Conservation (phyloP, 2,888 invertebrate species). For the Drosophila borborema region DNA sequence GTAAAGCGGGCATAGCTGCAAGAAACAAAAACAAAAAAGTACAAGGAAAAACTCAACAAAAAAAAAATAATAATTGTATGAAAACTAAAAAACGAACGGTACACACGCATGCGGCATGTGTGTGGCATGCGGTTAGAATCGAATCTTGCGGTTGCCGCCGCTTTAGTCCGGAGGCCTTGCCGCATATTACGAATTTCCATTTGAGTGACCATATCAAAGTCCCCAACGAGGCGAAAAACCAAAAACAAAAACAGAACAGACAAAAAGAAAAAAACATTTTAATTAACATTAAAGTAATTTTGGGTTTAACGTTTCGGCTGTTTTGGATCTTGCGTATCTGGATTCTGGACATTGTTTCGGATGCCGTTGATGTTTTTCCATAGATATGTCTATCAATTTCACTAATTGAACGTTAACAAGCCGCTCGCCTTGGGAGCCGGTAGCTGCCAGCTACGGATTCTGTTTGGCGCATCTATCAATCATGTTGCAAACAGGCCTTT, state of each 20-base stretch:
- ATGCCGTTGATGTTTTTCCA: conserved; percentile 47
- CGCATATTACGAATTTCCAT: conserved; percentile 62
- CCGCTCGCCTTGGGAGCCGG: conserved; percentile 44
- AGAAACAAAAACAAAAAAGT: conserved; percentile 30
- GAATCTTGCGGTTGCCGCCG: conserved; percentile 52
- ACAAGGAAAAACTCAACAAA: conserved; percentile 19
- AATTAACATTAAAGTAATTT: conserved; percentile 71
- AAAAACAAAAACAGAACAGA: conserved; percentile 1
- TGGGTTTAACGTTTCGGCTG: conserved; percentile 45
- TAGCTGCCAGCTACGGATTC: conserved; percentile 52
- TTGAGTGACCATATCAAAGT: conserved; percentile 63
- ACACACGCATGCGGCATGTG: conserved; percentile 55
- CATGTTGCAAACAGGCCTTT: conserved; percentile 54
- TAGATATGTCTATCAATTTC: conserved; percentile 79
- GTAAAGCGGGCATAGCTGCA: conserved; percentile 46
- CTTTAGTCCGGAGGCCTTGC: conserved; percentile 29
- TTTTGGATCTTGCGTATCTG: conserved; percentile 23
- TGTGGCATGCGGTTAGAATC: conserved; percentile 70
- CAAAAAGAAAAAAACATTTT: conserved; percentile 56
- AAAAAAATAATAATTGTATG: conserved; percentile 11
- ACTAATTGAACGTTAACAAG: conserved; percentile 80
- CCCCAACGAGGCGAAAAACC: conserved; percentile 13
- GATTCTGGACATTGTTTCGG: conserved; percentile 1
- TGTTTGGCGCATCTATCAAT: conserved; percentile 64
- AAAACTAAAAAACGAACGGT: conserved; percentile 55